Base-by-base conservation (phyloP, 2,888 invertebrate genomes). In the Drosophila demipolita region DNA sequence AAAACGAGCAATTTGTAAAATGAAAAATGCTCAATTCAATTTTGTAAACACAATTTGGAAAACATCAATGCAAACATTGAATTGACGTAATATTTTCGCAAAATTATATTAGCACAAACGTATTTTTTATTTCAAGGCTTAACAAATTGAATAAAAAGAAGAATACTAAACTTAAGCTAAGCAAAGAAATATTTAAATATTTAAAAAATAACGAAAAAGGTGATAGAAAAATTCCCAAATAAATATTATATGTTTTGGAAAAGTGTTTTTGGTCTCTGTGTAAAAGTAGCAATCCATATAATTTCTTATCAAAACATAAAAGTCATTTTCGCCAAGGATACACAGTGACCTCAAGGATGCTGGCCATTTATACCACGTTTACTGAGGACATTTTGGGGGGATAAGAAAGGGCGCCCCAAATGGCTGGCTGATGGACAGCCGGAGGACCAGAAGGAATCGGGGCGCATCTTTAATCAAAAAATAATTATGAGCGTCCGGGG, bases 381-480 rank as follows among this genome's bases (percentile, higher is more conserved):
- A 70, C 23, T 45, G 9, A 8, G 66, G 50, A 50, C 62, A 59
- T 62, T 52, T 50, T 29, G 29, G 17, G 32, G 20, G 20, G 38
- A 17, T 33, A n/a, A 38, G 26, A 42, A 45, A 53, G 20, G 45
- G 66, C 48, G 66, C 50, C 77, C 77, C 76, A 66, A 75, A 62
- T 71, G 66, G 58, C 40, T 42, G 59, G 23, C 50, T 26, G 50
- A 57, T 45, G 65, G 59, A n/a, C 69, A 48, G 54, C 40, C 32
- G 36, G 12, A 54, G 9, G 23, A 36, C 2, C 36, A n/a, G 36
- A 26, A 23, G 15, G 15, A 45, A 45, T 8, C 23, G 45, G 26
- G 65, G 63, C 69, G 72, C 75, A 75, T 82, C 87, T 89, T 90
- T 90, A 89, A 89, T 90, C 91, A 89, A 90, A 89, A 90, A 88